Conservation (phyloP, 2,797 vertebrate genomes). For the Pseudomugil gertrudae region DNA sequence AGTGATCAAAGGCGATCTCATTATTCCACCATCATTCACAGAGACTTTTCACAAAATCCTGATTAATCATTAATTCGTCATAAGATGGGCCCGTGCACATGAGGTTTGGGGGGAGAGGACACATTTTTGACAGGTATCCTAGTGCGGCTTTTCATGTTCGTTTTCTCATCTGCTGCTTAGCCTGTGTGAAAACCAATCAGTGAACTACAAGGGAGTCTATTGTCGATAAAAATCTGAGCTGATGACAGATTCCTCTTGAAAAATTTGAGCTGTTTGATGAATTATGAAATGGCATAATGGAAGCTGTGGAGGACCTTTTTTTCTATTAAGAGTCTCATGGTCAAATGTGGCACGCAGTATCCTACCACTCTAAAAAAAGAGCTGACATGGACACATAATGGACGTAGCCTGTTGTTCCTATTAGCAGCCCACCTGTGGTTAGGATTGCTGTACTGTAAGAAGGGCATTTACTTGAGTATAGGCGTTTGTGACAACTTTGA, state of each 20-base stretch:
- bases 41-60: conserved; percentile 49
- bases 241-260: conserved; percentile 59
- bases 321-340: conserved; percentile 39
- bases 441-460: conserved; percentile 54
- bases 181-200: conserved; percentile 56
- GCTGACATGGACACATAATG: conserved; percentile 57
- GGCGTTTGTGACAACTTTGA: conserved; percentile 57
- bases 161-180: conserved; percentile 50
- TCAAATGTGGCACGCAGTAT: conserved; percentile 59
- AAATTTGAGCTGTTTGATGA: conserved; percentile 65
- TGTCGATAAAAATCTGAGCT: conserved; percentile 62
- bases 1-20: conserved; percentile 70
- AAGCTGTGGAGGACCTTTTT: conserved; percentile 48
- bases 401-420: conserved; percentile 62
- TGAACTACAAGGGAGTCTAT: conserved; percentile 58
- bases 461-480: conserved; percentile 51
- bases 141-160: conserved; percentile 66
- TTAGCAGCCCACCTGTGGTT: conserved; percentile 62
- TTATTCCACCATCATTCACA: conserved; percentile 66
- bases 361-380: conserved; percentile 54
- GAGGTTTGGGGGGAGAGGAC: conserved; percentile 57
- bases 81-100: conserved; percentile 35
- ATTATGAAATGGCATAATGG: conserved; percentile 69
- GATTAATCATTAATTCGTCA: conserved; percentile 74
- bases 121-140: conserved; percentile 70